Evolutionary conservation across 1,140 invertebrate species (phyloP), one percentile per base, ranked within the genome.

Genomic region (Drosophila mayri): DNA sequence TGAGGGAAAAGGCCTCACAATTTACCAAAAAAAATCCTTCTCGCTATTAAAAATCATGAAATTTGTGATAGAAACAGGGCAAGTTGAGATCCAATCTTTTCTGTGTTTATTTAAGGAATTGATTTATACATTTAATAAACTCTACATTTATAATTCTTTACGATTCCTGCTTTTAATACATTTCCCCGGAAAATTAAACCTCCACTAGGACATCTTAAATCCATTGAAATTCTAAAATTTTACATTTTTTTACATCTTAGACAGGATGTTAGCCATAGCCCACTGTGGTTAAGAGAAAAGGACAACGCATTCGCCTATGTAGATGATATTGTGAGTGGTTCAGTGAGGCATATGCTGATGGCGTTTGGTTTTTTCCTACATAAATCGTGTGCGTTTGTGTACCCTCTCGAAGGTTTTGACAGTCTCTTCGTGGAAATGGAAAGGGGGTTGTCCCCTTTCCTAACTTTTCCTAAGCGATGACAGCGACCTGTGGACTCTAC

Each of bases 291-390:
- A n/a, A 7, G 20, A 47, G 32, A 32, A 11, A 66, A 38, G 49
- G 49, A 50, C 50, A 38, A 72, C 68, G 68, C 68, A 73, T 47
- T 72, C 44, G 60, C 30, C 61, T 20, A 20, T 61, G 49, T 41
- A 71, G 2, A 22, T 22, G 22, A 22, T 55, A 62, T 63, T 37
- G 44, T 55, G 55, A 62, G 46, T 43, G 64, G 63, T 68, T 65
- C 72, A 63, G 41, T 47, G 37, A 54, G 65, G 52, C 73, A 67
- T 66, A 65, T 70, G 68, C 62, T 74, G 72, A 72, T 55, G 59
- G 54, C 52, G 44, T 57, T 76, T 58, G 37, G 25, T 50, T 54
- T 58, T 52, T 76, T 58, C 47, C 41, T 43, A 52, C 63, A 54
- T 28, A 52, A 37, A 67, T 62, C 41, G 59, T 35, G 18, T 18